Conservation (phyloP, 2,888 invertebrate genomes). For the Germaria angustata region DNA sequence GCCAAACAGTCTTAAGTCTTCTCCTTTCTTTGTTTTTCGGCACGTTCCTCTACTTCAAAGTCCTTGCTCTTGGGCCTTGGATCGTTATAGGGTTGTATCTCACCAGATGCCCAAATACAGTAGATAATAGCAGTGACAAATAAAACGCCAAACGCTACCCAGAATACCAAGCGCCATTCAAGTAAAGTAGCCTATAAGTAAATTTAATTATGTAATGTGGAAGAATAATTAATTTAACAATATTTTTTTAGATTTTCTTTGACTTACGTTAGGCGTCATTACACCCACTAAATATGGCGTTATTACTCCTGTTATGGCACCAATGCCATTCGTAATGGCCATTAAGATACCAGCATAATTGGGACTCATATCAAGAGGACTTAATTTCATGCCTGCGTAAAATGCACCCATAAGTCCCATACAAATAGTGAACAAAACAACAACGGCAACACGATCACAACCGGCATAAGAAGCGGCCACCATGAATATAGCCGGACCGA, state of each 20-base stretch:
- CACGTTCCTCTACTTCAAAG: conserved; percentile 63
- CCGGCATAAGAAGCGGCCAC: conserved; percentile 86
- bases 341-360: conserved; percentile 85
- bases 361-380: conserved; percentile 84
- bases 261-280: conserved; percentile 84
- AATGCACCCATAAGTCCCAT: conserved; percentile 87
- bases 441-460: conserved; percentile 83
- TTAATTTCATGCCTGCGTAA: conserved; percentile 87
- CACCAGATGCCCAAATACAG: conserved; percentile 85
- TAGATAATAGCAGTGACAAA: conserved; percentile 85
- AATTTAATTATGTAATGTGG: too few species aligned
- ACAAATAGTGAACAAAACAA: conserved; percentile 84
- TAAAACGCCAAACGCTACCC: conserved; percentile 88
- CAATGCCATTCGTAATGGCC: conserved; percentile 87
- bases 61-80: conserved; percentile 61
- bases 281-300: conserved; percentile 85
- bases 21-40: conserved; percentile 52
- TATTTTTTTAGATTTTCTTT: background rate
- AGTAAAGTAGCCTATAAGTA: conserved; percentile 81
- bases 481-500: conserved; percentile 85
- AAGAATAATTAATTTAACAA: background rate
- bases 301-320: conserved; percentile 86
- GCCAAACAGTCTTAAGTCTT: conserved; percentile 63
- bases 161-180: conserved; percentile 89
- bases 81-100: conserved; percentile 87